phyloP scores from a whole-genome alignment of 2,113 vertebrate genomes.

The Zosterops lateralis region DNA sequence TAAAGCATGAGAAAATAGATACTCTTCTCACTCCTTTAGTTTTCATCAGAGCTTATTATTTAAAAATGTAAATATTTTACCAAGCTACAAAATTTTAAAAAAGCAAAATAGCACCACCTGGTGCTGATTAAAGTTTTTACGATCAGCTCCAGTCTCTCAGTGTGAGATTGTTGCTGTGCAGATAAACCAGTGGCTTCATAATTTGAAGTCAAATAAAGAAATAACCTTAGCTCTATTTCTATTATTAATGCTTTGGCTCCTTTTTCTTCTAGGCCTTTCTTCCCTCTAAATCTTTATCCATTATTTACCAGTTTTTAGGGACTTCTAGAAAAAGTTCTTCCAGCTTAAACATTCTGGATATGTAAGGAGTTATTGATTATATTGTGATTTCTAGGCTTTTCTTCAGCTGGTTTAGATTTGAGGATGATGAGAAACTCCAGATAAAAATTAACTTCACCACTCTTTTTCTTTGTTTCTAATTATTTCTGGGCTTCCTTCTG shows the following conservation, averaged over 20 bases:
- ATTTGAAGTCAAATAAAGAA: neutral
- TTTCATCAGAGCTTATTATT: neutral
- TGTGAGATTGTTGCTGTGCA: neutral
- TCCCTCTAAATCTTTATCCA: neutral
- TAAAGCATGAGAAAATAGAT: neutral
- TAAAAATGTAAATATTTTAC: neutral
- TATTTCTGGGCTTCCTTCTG: neutral
- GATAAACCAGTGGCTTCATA: neutral
- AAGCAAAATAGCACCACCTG: slow-evolving; percentile 74
- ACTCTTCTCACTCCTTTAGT: neutral
- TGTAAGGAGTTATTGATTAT: neutral
- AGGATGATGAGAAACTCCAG: neutral
- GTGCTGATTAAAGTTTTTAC: slow-evolving; percentile 42
- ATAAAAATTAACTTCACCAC: neutral
- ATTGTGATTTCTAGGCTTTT: neutral
- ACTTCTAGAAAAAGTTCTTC: neutral
- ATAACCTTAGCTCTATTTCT: neutral
- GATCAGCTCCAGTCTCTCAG: neutral
- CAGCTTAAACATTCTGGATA: neutral
- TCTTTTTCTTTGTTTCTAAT: neutral
- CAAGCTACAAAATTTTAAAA: neutral
- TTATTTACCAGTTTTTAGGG: neutral
- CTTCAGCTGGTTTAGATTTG: neutral
- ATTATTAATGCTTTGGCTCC: neutral
- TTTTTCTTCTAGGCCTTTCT: neutral